Evolutionary conservation across 1,140 invertebrate species (phyloP).

Genomic region (Cheumatopsyche charites): DNA sequence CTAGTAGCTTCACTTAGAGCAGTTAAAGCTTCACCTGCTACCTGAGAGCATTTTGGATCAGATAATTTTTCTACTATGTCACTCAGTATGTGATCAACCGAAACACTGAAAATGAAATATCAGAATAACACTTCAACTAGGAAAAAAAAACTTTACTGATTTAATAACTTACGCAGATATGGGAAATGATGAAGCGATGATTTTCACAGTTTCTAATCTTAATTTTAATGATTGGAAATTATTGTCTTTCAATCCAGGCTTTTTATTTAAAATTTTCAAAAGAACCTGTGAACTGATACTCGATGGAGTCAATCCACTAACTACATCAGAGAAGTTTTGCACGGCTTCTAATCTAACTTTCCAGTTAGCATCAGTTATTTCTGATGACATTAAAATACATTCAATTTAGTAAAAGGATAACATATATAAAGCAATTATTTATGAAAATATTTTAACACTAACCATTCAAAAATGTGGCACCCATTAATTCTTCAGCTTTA

Average conservation of each 20-base stretch:
- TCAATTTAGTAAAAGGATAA: no score
- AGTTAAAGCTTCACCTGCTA: constrained; percentile 75
- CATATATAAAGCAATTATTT: not conserved
- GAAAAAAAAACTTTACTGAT: constrained; percentile 13
- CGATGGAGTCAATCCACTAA: constrained; percentile 67
- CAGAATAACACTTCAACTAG: not conserved
- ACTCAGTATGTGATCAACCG: constrained; percentile 76
- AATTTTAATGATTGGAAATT: constrained; percentile 93
- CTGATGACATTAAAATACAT: no score
- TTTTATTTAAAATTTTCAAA: constrained; percentile 76
- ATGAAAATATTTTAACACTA: not conserved
- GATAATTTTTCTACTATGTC: constrained; percentile 87
- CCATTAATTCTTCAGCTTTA: constrained; percentile 68
- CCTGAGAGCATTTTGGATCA: constrained; percentile 78
- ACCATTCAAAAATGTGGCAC: constrained; percentile 54
- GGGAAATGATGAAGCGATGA: constrained; percentile 76
- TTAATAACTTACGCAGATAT: constrained; percentile 69
- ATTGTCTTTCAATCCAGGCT: constrained; percentile 90
- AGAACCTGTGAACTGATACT: constrained; percentile 78
- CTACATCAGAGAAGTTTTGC: constrained; percentile 71
- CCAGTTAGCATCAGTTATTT: constrained; percentile 82
- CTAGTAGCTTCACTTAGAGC: constrained; percentile 78
- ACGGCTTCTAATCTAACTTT: constrained; percentile 81
- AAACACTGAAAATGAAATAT: constrained; percentile 60
- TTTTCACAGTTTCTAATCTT: constrained; percentile 78